Conservation (phyloP, 2,797 vertebrate genomes). For the Sebastes steindachneri region DNA sequence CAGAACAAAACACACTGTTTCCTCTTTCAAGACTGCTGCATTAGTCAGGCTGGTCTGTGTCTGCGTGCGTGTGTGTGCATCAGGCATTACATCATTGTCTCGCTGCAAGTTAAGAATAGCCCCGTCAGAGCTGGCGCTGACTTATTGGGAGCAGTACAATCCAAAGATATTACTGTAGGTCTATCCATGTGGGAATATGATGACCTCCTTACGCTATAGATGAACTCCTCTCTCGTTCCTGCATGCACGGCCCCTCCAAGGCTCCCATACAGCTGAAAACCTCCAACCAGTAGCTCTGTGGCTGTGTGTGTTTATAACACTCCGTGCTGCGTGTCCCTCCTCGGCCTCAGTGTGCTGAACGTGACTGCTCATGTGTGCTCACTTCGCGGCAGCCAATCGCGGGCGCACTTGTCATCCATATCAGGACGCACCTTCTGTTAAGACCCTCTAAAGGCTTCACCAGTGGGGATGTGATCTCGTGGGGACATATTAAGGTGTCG, state of each 20-base stretch:
- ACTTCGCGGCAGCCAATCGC: constrained; percentile 36
- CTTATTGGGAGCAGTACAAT: constrained; percentile 86
- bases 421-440: constrained; percentile 70
- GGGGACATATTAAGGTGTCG: constrained; percentile 67
- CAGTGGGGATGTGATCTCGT: constrained; percentile 49
- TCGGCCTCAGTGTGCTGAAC: constrained; percentile 44
- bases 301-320: constrained; percentile 46
- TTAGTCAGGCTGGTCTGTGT: constrained; percentile 81
- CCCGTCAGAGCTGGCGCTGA: constrained; percentile 81
- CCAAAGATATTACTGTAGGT: constrained; percentile 86
- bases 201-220: constrained; percentile 84
- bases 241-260: constrained; percentile 64
- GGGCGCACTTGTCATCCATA: constrained; percentile 64
- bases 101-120: constrained; percentile 83
- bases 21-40: constrained; percentile 82
- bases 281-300: constrained; percentile 55
- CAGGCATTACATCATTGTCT: constrained; percentile 85
- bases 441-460: constrained; percentile 68
- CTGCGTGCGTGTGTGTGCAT: constrained; percentile 78
- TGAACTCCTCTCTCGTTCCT: constrained; percentile 74
- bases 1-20: constrained; percentile 83
- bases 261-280: constrained; percentile 63
- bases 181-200: constrained; percentile 82
- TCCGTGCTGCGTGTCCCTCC: constrained; percentile 30
- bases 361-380: constrained; percentile 55